Base-by-base conservation (phyloP, 2,113 vertebrate genomes). In the Leiothrix lutea region DNA sequence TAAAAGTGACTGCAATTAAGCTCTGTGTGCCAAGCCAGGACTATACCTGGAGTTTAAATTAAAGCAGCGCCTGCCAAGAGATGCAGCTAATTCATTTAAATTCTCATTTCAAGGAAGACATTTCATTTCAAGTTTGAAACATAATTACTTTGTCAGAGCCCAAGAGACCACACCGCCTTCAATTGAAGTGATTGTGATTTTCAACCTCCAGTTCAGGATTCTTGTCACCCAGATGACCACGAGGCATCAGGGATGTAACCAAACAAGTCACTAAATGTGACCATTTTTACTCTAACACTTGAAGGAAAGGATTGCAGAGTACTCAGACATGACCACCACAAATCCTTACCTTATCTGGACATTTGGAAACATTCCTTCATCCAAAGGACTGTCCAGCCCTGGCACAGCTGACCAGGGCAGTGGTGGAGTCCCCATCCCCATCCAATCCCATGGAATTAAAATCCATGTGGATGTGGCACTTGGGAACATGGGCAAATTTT, bases 41-140 rank as follows among this genome's bases (percentile, higher is more conserved):
- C 85, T 91, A 71, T 35, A 95, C 90, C 90, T 91, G n/a, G 77
- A 66, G 84, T 90, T 93, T 45, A 73, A 96, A 93, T 95, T 92
- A 95, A 92, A 89, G 71, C 31, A 86, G 88, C 1, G 0, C 79
- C 84, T 78, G 71, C 91, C 69, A 90, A 94, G 66, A 90, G 88
- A 91, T 36, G 42, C 81, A 47, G 75, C 62, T 95, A 89, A 97
- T 97, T 95, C 88, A 86, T 96, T 97, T 94, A 91, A 86, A 86
- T 64, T 87, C 92, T 87, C 88, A 80, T 93, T 95, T 92, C 77
- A 82, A 83, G 72, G 65, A 20, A 95, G 92, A 92, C 73, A 75
- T 92, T 95, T 94, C 71, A 94, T 92, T 95, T 96, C 93, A 80
- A 93, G 79, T 94, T 91, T 53, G 64, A 80, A 92, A 91, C 1